Conservation (phyloP, 2,113 vertebrate genomes). For the Clarias batrachus region DNA sequence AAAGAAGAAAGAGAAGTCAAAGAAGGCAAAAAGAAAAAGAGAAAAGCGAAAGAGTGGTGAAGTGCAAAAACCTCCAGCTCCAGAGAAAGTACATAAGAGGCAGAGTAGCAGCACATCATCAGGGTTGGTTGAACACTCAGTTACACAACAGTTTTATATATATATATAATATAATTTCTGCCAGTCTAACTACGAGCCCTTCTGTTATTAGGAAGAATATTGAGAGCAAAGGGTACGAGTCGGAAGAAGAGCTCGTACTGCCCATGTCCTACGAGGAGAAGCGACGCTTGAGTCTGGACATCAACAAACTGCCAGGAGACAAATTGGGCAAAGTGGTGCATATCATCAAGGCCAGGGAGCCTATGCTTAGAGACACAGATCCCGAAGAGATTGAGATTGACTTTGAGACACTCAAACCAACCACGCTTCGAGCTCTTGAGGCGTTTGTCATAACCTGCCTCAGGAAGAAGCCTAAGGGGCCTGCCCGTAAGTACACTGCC, state of each 20-base stretch:
- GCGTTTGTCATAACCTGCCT: conserved; percentile 79
- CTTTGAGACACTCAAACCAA: conserved; percentile 84
- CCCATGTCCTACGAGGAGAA: conserved; percentile 87
- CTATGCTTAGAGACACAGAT: conserved; percentile 69
- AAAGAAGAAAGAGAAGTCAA: conserved; percentile 77
- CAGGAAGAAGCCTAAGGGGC: conserved; percentile 70
- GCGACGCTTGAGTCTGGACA: conserved; percentile 81
- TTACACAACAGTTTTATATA: not conserved
- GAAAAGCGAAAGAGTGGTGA: conserved; percentile 60
- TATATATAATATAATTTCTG: too few species aligned
- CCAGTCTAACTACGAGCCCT: not conserved
- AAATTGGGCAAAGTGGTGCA: conserved; percentile 80
- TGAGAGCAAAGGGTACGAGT: conserved; percentile 57
- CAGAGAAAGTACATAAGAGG: conserved; percentile 60
- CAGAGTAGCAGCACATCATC: conserved; percentile 64
- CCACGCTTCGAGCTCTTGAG: conserved; percentile 83
- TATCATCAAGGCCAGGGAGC: conserved; percentile 83
- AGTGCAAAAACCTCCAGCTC: conserved; percentile 53
- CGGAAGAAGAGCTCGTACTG: conserved; percentile 65
- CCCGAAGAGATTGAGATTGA: conserved; percentile 85
- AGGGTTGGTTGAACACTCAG: conserved; percentile 67
- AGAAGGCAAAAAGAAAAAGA: conserved; percentile 68
- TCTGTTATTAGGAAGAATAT: conserved; percentile 69
- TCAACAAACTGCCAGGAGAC: conserved; percentile 84
- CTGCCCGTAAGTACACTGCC: conserved; percentile 67